phyloP scores from a whole-genome alignment of 2,113 vertebrate genomes.

The Epinephelus fuscoguttatus region DNA sequence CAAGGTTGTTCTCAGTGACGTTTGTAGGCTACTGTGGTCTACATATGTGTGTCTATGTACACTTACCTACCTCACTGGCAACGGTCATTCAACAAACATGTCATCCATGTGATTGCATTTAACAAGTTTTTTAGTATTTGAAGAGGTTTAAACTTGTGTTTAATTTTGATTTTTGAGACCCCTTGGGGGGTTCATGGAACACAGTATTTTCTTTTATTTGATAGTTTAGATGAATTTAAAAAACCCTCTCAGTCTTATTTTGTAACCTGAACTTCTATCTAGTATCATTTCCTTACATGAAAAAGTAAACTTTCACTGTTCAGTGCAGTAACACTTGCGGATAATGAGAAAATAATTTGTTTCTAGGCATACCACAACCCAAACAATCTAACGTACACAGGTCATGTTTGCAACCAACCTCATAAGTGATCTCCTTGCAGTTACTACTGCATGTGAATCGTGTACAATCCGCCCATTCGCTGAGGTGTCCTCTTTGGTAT shows the following conservation, averaged over 20 bases:
- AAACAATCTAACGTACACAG: not conserved
- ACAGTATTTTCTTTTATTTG: not conserved
- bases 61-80: not conserved
- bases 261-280: no score
- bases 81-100: not conserved
- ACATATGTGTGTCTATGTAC: no score
- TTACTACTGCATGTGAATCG: conserved; percentile 92
- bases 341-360: no score
- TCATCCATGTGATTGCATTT: not conserved
- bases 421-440: conserved; percentile 92
- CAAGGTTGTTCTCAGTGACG: no score
- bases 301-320: no score
- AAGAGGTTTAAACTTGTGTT: not conserved
- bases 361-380: not conserved
- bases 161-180: not conserved
- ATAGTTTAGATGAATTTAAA: no score
- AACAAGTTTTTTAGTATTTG: not conserved
- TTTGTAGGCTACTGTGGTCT: no score
- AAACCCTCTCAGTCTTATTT: no score
- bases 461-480: conserved; percentile 88
- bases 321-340: no score
- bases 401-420: conserved; percentile 80
- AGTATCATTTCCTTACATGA: not conserved
- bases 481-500: conserved; percentile 82
- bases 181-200: not conserved